Evolutionary conservation across 1,140 invertebrate genomes (phyloP).

Genomic region (Pemphigus obesinymphae): DNA sequence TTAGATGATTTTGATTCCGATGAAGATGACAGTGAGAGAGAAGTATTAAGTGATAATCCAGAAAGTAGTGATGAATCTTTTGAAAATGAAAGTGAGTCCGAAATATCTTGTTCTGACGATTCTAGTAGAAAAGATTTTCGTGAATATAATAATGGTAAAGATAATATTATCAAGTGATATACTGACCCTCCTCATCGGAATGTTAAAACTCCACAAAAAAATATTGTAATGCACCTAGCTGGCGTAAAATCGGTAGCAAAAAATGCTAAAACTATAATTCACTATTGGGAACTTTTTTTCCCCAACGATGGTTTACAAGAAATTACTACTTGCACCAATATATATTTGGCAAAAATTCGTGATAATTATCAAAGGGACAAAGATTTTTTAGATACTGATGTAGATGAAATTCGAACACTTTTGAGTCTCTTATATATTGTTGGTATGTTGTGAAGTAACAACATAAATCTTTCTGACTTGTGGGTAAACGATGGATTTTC

Average conservation of each 20-base stretch:
- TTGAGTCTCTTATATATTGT: too few species aligned
- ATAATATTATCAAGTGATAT: not conserved
- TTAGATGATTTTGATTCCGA: not conserved
- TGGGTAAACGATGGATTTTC: too few species aligned
- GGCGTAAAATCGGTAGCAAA: not conserved
- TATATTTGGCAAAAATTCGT: not conserved
- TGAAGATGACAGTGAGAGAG: not conserved
- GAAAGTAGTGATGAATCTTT: too few species aligned
- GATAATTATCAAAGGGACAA: too few species aligned
- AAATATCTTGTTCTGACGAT: not conserved
- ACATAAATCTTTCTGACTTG: too few species aligned
- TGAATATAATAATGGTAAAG: not conserved
- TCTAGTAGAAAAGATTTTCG: not conserved
- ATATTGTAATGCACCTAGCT: not conserved
- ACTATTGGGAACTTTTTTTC: too few species aligned
- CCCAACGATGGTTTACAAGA: too few species aligned
- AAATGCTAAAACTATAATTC: too few species aligned
- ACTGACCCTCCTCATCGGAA: not conserved
- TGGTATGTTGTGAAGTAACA: too few species aligned
- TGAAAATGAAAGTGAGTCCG: not conserved
- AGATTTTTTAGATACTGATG: too few species aligned
- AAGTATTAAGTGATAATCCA: too few species aligned
- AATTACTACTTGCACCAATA: slow-evolving; percentile 40
- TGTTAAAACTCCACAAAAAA: not conserved
- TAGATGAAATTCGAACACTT: too few species aligned